phyloP scores from a whole-genome alignment of 2,797 vertebrate species.

The Siniperca undulata region DNA sequence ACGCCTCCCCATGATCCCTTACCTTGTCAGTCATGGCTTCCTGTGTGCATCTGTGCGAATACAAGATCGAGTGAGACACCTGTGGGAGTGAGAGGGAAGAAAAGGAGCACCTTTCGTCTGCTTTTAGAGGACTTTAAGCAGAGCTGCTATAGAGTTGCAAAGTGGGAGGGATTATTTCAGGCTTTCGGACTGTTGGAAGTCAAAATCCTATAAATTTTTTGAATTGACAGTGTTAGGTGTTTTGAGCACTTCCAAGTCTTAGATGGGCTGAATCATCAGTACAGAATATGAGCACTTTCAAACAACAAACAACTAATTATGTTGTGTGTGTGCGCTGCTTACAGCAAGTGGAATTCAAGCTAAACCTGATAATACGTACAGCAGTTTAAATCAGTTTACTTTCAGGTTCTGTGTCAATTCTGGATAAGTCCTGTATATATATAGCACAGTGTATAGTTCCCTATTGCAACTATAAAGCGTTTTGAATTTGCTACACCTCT shows the following conservation, averaged over 20 bases:
- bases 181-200: slow-evolving; percentile 38
- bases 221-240: slow-evolving; percentile 1
- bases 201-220: slow-evolving; percentile 25
- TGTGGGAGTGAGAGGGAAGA: slow-evolving; percentile 59
- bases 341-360: not conserved
- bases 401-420: not conserved
- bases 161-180: slow-evolving; percentile 54
- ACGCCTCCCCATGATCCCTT: slow-evolving; percentile 59
- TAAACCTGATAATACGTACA: not conserved
- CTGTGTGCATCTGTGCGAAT: slow-evolving; percentile 71
- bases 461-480: not conserved
- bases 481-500: not conserved
- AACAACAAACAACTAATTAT: not conserved
- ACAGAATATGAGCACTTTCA: slow-evolving; percentile 4
- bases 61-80: slow-evolving; percentile 68
- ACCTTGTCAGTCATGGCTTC: slow-evolving; percentile 74
- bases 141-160: slow-evolving; percentile 31
- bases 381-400: not conserved
- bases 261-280: slow-evolving; percentile 1
- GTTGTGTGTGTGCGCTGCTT: not conserved
- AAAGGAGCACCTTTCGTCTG: slow-evolving; percentile 48
- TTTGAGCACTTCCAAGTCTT: slow-evolving; percentile 14
- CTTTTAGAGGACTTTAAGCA: slow-evolving; percentile 58
- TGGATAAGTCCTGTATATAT: not conserved
- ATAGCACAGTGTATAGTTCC: not conserved